Evolutionary conservation across 2,797 vertebrate genomes (phyloP).

Genomic region (Catharus ustulatus): DNA sequence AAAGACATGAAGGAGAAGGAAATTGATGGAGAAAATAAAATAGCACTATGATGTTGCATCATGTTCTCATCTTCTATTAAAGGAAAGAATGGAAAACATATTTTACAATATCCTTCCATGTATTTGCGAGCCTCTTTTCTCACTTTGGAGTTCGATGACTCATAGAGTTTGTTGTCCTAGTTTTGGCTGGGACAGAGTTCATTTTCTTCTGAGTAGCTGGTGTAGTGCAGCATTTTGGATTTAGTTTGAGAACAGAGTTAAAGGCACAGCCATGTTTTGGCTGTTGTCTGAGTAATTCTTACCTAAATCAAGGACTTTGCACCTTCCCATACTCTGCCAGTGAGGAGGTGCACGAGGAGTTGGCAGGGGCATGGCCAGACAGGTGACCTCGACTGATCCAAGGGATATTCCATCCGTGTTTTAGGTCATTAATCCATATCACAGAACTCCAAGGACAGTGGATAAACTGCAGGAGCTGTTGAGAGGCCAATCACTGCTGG

Average conservation of each 20-base stretch:
- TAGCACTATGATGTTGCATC: not conserved
- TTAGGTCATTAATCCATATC: not conserved
- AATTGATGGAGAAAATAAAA: not conserved
- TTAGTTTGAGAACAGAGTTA: not conserved
- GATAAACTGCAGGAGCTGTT: accelerated
- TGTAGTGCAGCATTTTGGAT: not conserved
- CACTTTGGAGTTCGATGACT: not conserved
- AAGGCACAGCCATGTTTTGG: not conserved
- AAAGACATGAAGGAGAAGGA: not conserved
- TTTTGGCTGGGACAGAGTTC: not conserved
- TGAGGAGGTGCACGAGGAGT: not conserved
- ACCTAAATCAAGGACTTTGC: not conserved
- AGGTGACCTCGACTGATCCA: not conserved
- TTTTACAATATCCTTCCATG: not conserved
- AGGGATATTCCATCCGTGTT: not conserved
- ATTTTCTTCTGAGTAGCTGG: not conserved
- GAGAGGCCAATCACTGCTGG: not conserved
- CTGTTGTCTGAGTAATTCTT: not conserved
- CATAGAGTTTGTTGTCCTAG: not conserved
- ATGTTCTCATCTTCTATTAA: not conserved
- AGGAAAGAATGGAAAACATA: not conserved
- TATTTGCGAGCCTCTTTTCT: not conserved
- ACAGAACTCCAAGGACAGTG: no score
- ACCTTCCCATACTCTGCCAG: not conserved
- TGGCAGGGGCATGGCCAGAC: not conserved